phyloP scores from a whole-genome alignment of 2,797 vertebrate genomes.

The Anniella stebbinsi region DNA sequence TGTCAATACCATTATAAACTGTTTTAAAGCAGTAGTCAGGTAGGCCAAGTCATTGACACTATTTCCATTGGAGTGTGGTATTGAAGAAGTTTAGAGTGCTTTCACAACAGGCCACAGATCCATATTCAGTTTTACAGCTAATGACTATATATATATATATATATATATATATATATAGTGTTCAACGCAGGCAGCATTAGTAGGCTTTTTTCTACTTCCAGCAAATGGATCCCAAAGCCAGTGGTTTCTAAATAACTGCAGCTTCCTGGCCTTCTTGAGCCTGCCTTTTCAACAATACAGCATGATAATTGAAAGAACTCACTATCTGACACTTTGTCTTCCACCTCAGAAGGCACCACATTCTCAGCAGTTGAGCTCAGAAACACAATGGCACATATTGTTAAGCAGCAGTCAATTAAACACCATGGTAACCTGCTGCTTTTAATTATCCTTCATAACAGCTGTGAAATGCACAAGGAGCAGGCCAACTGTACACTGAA shows the following conservation, averaged over 20 bases:
- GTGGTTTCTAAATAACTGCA: not conserved
- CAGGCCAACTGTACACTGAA: conserved; percentile 77
- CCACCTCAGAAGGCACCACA: conserved; percentile 56
- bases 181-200: too few species aligned
- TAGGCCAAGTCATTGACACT: too few species aligned
- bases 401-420: conserved; percentile 76
- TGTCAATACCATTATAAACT: too few species aligned
- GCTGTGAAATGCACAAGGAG: conserved; percentile 69
- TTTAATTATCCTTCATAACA: conserved; percentile 75
- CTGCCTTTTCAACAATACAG: conserved; percentile 11
- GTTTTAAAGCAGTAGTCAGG: too few species aligned
- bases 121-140: too few species aligned
- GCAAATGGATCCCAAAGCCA: not conserved
- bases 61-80: too few species aligned
- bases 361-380: conserved; percentile 46
- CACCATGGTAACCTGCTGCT: conserved; percentile 77
- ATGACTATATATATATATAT: too few species aligned
- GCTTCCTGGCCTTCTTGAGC: conserved; percentile 1
- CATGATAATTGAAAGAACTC: conserved; percentile 54
- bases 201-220: too few species aligned
- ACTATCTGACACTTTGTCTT: conserved; percentile 44
- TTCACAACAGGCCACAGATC: too few species aligned
- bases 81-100: too few species aligned
- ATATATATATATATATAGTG: too few species aligned
- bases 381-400: conserved; percentile 72